Conservation (phyloP, 2,113 vertebrate genomes). For the Callospermophilus lateralis region DNA sequence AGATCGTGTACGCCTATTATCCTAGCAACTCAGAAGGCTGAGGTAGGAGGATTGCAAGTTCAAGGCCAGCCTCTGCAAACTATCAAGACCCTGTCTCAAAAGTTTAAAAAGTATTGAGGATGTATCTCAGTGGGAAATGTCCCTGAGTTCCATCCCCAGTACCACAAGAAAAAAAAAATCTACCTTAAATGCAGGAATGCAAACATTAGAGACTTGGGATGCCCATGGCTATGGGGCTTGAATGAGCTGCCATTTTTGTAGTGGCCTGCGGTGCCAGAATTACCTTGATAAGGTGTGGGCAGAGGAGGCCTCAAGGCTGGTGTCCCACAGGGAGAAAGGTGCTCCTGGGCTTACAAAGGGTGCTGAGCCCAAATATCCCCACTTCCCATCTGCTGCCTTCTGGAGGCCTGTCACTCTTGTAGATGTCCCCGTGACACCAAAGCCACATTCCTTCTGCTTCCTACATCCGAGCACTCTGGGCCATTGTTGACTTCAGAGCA, state of each 20-base stretch:
- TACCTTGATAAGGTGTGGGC: neutral
- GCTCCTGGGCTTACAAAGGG: neutral
- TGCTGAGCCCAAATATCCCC: neutral
- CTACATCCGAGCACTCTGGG: rapidly evolving
- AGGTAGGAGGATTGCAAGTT: no score
- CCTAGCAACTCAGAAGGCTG: no score
- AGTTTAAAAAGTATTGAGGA: no score
- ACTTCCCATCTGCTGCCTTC: neutral
- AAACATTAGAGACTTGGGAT: neutral
- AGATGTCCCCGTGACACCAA: neutral
- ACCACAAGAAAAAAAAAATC: no score
- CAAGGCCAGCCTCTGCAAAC: no score
- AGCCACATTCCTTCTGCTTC: neutral
- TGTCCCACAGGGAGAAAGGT: neutral
- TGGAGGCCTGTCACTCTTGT: neutral
- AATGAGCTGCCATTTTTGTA: neutral
- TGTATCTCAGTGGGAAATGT: no score
- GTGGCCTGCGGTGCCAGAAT: neutral
- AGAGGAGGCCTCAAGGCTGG: neutral
- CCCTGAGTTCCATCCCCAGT: no score
- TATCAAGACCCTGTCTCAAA: no score
- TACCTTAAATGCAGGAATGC: neutral
- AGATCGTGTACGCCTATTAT: no score
- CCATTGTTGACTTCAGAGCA: neutral
- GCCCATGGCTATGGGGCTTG: neutral